phyloP scores from a whole-genome alignment of 2,888 invertebrate species.

The Eupsilia transversa region DNA sequence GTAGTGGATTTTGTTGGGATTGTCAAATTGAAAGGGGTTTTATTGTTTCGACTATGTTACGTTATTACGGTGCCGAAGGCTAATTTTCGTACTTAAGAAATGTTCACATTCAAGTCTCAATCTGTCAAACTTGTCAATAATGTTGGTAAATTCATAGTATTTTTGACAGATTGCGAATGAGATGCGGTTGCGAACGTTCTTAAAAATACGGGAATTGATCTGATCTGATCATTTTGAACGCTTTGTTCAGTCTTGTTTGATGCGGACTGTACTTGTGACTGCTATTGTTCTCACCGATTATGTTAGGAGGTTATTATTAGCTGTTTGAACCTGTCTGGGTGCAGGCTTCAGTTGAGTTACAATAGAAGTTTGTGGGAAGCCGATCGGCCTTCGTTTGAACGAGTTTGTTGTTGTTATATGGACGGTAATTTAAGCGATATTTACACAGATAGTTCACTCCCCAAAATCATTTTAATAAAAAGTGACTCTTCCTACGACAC shows the following conservation, averaged over 20 bases:
- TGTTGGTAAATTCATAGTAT: too few relatives aligned
- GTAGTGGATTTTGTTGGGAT: not conserved
- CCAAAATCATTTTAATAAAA: too few relatives aligned
- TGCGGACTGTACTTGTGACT: constrained; percentile 7
- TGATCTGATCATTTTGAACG: not conserved
- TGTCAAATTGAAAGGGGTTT: not conserved
- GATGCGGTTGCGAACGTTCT: too few relatives aligned
- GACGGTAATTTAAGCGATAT: not conserved
- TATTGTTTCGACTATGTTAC: not conserved
- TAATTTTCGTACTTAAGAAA: too few relatives aligned
- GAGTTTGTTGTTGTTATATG: not conserved
- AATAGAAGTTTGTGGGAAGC: constrained; percentile 12
- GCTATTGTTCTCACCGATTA: constrained; percentile 37
- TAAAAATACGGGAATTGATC: too few relatives aligned
- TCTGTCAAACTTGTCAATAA: too few relatives aligned
- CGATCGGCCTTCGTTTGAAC: not conserved
- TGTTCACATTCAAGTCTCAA: too few relatives aligned
- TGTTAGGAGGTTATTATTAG: constrained; percentile 21
- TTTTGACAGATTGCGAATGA: too few relatives aligned
- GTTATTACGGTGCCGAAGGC: not conserved
- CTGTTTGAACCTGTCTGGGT: constrained; percentile 5
- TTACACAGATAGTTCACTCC: too few relatives aligned
- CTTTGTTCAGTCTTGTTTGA: not conserved
- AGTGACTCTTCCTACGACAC: too few relatives aligned
- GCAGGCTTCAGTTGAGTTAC: not conserved